Evolutionary conservation across 1,140 invertebrate species (phyloP).

Genomic region (Lepidurus packardi): DNA sequence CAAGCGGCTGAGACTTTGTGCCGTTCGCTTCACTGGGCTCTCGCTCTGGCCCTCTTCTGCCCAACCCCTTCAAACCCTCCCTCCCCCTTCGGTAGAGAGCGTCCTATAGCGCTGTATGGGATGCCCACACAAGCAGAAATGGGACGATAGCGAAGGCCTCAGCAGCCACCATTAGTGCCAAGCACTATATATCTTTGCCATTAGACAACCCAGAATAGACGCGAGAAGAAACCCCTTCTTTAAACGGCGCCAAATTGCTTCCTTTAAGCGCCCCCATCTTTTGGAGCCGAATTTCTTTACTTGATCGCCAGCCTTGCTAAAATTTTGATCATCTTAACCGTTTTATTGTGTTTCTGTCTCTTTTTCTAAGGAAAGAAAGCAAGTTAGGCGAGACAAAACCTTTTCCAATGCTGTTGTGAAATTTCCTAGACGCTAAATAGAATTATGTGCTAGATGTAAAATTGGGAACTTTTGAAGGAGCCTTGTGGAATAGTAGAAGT

Average conservation of each 20-base stretch:
- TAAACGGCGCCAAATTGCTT: constrained; percentile 14
- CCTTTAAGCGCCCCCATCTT: neutral
- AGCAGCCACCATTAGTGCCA: constrained; percentile 7
- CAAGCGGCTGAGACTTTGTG: neutral
- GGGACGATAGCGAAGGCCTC: constrained; percentile 6
- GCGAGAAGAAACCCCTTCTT: neutral
- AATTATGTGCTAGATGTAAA: no score
- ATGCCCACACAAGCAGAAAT: constrained; percentile 2
- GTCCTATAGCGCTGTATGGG: neutral
- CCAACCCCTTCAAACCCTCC: neutral
- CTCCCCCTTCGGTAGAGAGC: no score
- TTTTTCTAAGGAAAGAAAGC: no score
- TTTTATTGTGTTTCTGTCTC: no score
- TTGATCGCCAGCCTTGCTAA: neutral
- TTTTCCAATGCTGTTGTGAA: no score
- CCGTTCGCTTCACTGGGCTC: neutral
- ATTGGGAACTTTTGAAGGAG: no score
- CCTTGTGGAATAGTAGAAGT: no score
- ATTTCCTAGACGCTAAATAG: no score
- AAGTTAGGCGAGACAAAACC: no score
- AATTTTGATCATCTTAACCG: neutral
- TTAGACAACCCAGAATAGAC: neutral
- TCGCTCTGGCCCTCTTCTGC: neutral
- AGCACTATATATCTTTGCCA: constrained; percentile 1
- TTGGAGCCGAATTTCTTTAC: neutral